phyloP scores from a whole-genome alignment of 2,888 invertebrate species.

The Macrosiphum euphorbiae region DNA sequence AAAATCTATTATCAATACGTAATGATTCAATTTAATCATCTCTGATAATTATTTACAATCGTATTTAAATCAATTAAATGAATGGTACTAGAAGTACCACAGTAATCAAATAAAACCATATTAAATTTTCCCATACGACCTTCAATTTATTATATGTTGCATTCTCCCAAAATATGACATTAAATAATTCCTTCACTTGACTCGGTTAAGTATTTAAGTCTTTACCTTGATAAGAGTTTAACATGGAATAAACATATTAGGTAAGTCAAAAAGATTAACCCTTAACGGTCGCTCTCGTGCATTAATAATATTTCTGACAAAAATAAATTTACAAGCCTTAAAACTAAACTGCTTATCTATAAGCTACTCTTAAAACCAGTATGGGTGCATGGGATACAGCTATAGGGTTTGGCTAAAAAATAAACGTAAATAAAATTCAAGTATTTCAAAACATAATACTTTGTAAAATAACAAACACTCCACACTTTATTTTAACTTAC shows the following conservation, averaged over 20 bases:
- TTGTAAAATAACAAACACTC: not conserved
- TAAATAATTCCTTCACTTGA: not conserved
- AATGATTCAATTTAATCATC: not conserved
- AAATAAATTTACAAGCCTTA: not conserved
- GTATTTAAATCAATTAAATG: not conserved
- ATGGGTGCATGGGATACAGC: not conserved
- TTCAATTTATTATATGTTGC: not conserved
- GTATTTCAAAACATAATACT: not conserved
- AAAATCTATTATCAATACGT: not conserved
- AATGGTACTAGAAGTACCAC: too few relatives aligned
- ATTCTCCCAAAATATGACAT: not conserved
- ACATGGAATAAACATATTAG: not conserved
- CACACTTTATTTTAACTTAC: not conserved
- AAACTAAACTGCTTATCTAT: not conserved
- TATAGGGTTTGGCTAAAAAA: not conserved
- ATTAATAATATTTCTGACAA: not conserved
- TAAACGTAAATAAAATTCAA: not conserved
- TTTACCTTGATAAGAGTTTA: not conserved
- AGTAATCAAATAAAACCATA: not conserved
- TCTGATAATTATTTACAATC: not conserved
- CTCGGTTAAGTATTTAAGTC: not conserved
- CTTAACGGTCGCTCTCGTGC: not conserved
- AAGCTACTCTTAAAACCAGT: not conserved
- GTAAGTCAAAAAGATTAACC: not conserved
- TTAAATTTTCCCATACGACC: not conserved